These are phyloP conservation scores for Acleris cristana DNA, from an alignment of 2,888 invertebrate species.

Conservation along the genomic window DNA sequence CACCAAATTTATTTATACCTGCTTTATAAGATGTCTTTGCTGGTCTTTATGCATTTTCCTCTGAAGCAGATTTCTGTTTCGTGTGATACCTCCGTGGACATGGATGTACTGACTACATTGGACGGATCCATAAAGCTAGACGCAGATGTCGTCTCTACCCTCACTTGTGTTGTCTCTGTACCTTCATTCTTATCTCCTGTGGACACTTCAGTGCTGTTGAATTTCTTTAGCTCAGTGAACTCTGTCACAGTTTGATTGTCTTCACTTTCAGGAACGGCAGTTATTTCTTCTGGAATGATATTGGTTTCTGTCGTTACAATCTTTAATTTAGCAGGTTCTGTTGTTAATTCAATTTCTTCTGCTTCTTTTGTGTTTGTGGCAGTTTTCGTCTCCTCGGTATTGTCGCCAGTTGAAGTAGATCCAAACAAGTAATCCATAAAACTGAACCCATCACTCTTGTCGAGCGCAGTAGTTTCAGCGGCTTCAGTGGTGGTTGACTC, in stretches of 20 bases:
- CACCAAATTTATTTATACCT: conserved; percentile 51
- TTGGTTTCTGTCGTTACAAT: conserved; percentile 65
- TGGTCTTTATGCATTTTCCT: conserved; percentile 91
- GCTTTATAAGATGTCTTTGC: conserved; percentile 67
- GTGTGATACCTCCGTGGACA: conserved; percentile 91
- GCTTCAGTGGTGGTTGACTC: conserved; percentile 66
- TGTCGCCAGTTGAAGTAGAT: conserved; percentile 59
- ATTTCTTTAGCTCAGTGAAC: conserved; percentile 42
- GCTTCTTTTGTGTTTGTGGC: conserved; percentile 45
- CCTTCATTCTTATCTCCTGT: conserved; percentile 43
- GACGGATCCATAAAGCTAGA: conserved; percentile 80
- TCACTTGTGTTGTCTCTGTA: conserved; percentile 45
- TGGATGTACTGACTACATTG: conserved; percentile 88
- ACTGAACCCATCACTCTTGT: conserved; percentile 65
- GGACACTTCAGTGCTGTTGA: conserved; percentile 42
- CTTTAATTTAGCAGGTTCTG: conserved; percentile 55
- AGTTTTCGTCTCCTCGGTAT: conserved; percentile 43
- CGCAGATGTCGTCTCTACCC: conserved; percentile 61
- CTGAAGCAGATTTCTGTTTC: conserved; percentile 95
- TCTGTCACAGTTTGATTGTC: conserved; percentile 45
- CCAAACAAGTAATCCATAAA: conserved; percentile 77
- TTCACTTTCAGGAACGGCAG: conserved; percentile 48
- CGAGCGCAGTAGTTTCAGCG: conserved; percentile 52
- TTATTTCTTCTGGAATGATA: conserved; percentile 75
- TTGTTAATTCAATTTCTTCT: conserved; percentile 52